Base-by-base conservation (phyloP, 1,140 invertebrate species). In the Lucilia cuprina region DNA sequence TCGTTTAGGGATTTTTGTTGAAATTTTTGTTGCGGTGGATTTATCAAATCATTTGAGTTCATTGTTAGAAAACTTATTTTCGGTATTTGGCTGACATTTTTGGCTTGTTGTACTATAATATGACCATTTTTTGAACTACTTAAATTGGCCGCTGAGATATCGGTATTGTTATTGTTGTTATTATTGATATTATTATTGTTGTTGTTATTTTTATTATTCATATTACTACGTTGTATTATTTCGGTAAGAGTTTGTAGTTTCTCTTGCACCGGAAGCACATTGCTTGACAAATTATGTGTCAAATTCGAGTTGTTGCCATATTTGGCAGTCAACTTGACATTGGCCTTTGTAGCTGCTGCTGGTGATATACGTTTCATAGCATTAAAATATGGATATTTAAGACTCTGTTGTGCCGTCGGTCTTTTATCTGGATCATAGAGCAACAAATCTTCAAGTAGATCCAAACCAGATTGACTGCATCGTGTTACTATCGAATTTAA, bases 391-490 rank as follows among this genome's bases (percentile, higher is more conserved):
- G 94, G 93, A 86, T 94, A 97, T 94, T 96, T 95, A 8, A 98
- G 93, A 80, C 95, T 95, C 89, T 96, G 95, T 87, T 96, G 96
- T 8, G 98, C 97, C 0, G 96, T 97, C 0, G 98, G 99, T 87
- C 99, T 93, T 88, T 97, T 96, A 30, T 95, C 93, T 0, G 99
- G 98, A 92, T 99, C 98, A 95, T 98, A 99, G 75, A 94, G 93
- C 74, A 99, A 90, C 93, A 99, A 94, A 85, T 97, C 95, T 87
- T 96, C 94, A 88, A 99, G 94, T 65, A 99, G 90, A 86, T 95
- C 93, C 34, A 99, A 93, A 2, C 95, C 97, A 19, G 98, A 95
- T 77, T 94, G 92, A 90, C 96, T 95, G 12, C 97, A 96, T 87
- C 97, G 96, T 2, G 96, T 95, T 83, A 99, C 96, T 12, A 99